Percentiles rank a stretch among this genome's conserved stretches.
These are phyloP conservation scores for Himalopsyche anomala DNA, from an alignment of 2,888 invertebrate species.

Conservation along the genomic window DNA sequence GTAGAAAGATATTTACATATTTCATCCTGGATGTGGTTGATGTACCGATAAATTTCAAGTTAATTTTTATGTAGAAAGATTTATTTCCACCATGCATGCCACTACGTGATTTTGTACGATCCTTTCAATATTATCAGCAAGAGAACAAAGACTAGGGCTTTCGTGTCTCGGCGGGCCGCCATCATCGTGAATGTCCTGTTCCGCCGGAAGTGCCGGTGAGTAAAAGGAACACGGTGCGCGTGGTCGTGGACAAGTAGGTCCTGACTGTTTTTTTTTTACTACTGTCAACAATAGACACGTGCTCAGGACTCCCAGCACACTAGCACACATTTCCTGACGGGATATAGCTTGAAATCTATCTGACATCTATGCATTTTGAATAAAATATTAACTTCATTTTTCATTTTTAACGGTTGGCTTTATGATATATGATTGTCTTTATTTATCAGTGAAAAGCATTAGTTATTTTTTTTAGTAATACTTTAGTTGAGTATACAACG, in stretches of 20 bases:
- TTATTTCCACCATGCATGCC: neutral
- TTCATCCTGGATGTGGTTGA: slow-evolving; percentile 26
- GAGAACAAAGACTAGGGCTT: neutral
- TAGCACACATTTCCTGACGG: slow-evolving; percentile 34
- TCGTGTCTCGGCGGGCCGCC: neutral
- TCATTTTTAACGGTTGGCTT: no score
- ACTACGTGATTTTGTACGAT: neutral
- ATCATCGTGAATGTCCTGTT: slow-evolving; percentile 8
- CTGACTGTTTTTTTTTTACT: neutral
- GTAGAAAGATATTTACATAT: neutral
- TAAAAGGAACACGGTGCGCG: neutral
- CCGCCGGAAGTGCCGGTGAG: neutral
- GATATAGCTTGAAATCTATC: neutral
- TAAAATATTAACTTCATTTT: neutral
- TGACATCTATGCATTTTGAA: slow-evolving; percentile 23
- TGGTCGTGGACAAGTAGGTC: slow-evolving; percentile 16
- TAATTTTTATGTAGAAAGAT: slow-evolving; percentile 8
- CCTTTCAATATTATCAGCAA: neutral
- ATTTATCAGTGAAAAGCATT: no score
- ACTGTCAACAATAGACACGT: slow-evolving; percentile 22
- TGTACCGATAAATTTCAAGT: neutral
- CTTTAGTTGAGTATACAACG: no score
- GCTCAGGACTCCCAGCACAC: neutral
- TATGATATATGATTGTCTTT: no score
- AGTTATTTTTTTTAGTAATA: no score